Conservation (phyloP, 2,797 vertebrate genomes). For the Numenius phaeopus region DNA sequence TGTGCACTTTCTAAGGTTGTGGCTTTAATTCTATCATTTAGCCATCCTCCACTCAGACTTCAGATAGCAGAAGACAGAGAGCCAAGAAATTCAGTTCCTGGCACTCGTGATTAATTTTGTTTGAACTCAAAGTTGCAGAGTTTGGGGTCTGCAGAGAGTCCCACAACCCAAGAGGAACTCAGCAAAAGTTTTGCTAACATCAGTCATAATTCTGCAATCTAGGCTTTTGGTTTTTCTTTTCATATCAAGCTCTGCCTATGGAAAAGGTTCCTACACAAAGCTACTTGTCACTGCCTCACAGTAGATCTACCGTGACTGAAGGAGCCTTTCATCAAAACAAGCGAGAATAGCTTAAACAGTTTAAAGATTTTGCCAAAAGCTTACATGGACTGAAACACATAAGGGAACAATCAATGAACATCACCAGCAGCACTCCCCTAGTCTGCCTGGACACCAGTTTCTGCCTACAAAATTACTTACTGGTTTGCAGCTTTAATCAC, state of each 20-base stretch:
- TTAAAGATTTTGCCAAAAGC: background rate
- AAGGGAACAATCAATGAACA: background rate
- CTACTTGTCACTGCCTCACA: background rate
- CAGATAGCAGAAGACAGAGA: background rate
- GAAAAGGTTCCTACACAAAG: background rate
- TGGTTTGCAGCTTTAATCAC: conserved; percentile 43
- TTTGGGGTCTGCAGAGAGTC: background rate
- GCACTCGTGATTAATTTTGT: background rate
- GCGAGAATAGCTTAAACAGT: background rate
- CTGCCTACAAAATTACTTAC: background rate
- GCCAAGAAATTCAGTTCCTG: background rate
- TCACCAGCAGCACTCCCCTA: background rate
- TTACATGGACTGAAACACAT: background rate
- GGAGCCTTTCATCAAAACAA: background rate
- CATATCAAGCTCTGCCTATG: background rate
- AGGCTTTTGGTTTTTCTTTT: background rate
- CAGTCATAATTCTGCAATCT: background rate
- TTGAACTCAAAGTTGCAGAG: background rate
- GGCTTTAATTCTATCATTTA: background rate
- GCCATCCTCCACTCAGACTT: background rate
- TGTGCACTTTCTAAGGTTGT: background rate
- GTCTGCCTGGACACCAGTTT: background rate
- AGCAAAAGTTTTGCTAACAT: background rate
- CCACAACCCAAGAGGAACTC: background rate
- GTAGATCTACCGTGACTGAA: background rate